Evolutionary conservation across 2,888 invertebrate genomes (phyloP).

Genomic region (Salticus scenicus): DNA sequence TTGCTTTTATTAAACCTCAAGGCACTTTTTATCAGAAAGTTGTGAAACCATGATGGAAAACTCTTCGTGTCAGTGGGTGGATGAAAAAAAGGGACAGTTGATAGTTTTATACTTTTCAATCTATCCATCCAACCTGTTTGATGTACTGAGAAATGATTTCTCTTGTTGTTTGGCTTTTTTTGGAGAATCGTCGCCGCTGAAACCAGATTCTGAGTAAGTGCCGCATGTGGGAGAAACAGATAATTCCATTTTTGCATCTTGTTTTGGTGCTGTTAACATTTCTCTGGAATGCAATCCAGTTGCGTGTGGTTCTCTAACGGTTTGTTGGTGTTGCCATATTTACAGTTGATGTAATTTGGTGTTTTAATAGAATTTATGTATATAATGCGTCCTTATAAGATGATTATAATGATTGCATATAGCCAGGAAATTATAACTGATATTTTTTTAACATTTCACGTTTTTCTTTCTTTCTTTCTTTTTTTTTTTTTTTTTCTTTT

Average conservation of each 20-base stretch:
- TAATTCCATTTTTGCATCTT: conserved; percentile 13
- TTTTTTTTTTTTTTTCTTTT: too few relatives aligned
- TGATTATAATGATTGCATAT: too few relatives aligned
- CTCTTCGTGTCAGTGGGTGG: conserved; percentile 46
- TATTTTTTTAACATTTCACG: too few relatives aligned
- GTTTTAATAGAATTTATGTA: too few relatives aligned
- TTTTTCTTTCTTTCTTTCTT: too few relatives aligned
- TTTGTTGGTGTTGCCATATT: too few relatives aligned
- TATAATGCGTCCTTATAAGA: too few relatives aligned
- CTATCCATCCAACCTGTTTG: conserved; percentile 43
- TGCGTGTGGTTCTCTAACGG: conserved; percentile 4
- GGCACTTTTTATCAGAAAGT: conserved; percentile 28
- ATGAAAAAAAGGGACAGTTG: conserved; percentile 48
- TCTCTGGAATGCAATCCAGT: conserved; percentile 11
- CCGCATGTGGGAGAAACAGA: conserved; percentile 34
- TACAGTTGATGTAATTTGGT: too few relatives aligned
- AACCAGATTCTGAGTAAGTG: conserved; percentile 59
- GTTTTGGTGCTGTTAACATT: neutral
- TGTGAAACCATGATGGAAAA: conserved; percentile 28
- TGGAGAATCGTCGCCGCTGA: conserved; percentile 34
- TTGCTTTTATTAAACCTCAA: conserved; percentile 23
- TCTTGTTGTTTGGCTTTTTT: conserved; percentile 24
- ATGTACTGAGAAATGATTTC: conserved; percentile 13
- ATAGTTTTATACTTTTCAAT: too few relatives aligned
- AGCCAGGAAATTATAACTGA: too few relatives aligned